phyloP scores from a whole-genome alignment of 2,888 invertebrate genomes.

The Ophonus ardosiacus region DNA sequence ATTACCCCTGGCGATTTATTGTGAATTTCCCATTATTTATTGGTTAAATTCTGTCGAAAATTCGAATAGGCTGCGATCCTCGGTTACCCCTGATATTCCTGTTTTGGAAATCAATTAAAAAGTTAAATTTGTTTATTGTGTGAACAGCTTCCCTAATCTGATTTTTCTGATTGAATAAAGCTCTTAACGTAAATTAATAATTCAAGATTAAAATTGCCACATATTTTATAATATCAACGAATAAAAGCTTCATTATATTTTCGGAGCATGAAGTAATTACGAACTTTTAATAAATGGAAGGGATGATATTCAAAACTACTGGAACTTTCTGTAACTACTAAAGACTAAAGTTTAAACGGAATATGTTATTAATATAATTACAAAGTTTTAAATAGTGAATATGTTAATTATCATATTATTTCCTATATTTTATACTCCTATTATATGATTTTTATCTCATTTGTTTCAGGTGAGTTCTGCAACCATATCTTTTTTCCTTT shows the following conservation, averaged over 20 bases:
- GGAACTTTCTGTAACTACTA: background rate
- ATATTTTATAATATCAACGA: background rate
- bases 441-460: background rate
- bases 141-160: slow-evolving; percentile 24
- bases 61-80: background rate
- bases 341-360: background rate
- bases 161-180: slow-evolving; percentile 34
- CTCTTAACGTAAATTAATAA: background rate
- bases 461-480: slow-evolving; percentile 2
- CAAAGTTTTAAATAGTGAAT: background rate
- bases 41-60: background rate
- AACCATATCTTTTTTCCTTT: background rate
- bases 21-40: background rate
- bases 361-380: background rate
- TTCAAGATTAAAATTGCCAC: background rate
- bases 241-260: no score
- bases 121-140: slow-evolving; percentile 57
- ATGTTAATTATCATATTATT: background rate
- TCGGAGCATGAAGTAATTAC: background rate
- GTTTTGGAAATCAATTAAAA: slow-evolving; percentile 49
- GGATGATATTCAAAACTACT: background rate
- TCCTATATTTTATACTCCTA: background rate
- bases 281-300: background rate
- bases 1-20: no score
- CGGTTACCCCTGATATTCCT: background rate